Evolutionary conservation across 53 echinoderm and acorn worm species (phyloP).

Genomic region (Holothuria leucospilota): DNA sequence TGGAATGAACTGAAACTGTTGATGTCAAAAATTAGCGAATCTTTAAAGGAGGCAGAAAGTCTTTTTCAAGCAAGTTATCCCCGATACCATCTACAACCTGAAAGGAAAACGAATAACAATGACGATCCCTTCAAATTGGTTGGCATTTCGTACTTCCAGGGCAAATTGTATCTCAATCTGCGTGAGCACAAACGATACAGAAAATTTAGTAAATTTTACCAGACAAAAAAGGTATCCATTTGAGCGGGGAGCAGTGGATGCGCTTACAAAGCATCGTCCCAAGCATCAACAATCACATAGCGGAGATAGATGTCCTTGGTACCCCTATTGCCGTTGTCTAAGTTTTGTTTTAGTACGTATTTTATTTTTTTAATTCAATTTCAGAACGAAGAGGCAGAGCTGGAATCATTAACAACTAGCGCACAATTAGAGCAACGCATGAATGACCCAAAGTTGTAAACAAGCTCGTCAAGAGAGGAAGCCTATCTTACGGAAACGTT

Average conservation of each 20-base stretch:
- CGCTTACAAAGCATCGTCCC: background rate
- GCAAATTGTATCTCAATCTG: background rate
- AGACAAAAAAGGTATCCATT: conserved; percentile 11
- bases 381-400: conserved; percentile 17
- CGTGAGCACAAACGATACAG: background rate
- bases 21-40: background rate
- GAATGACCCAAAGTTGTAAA: background rate
- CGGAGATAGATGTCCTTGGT: background rate
- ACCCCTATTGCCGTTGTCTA: background rate
- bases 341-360: background rate
- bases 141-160: background rate
- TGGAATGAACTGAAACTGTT: conserved; percentile 4
- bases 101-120: background rate
- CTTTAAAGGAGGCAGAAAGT: background rate
- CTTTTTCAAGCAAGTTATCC: background rate
- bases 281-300: background rate
- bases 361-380: background rate
- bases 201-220: too few species aligned
- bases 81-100: background rate
- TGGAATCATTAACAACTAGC: background rate
- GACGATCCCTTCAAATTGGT: conserved; percentile 10
- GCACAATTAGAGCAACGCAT: background rate
- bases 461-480: background rate
- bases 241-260: background rate
- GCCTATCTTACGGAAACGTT: too few species aligned